A percentile compares a stretch with the other conserved stretches of the same genome.
These are phyloP conservation scores for Aphis gossypii DNA, from an alignment of 1,140 invertebrate species.

Conservation along the genomic window DNA sequence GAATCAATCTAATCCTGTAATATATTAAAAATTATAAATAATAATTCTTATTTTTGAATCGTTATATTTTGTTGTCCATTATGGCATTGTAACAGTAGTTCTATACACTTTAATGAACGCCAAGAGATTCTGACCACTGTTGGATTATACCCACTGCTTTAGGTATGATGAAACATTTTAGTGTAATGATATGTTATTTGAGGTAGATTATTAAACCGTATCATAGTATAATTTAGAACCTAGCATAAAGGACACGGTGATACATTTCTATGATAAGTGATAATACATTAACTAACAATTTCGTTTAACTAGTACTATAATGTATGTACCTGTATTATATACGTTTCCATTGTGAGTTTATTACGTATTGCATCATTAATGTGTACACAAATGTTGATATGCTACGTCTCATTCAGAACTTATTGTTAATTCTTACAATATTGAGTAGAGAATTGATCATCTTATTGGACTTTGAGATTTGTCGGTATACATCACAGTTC, in stretches of 20 bases:
- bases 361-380: not conserved
- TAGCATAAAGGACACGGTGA: not conserved
- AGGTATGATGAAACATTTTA: not conserved
- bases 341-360: not conserved
- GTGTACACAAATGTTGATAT: not conserved
- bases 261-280: not conserved
- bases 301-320: not conserved
- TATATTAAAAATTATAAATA: not conserved
- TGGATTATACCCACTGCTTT: not conserved
- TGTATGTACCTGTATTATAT: not conserved
- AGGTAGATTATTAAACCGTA: not conserved
- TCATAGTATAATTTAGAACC: not conserved
- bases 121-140: not conserved
- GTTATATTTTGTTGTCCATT: not conserved
- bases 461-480: not conserved
- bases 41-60: not conserved
- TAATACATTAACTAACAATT: constrained; percentile 3
- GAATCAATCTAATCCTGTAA: not conserved
- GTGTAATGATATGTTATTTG: not conserved
- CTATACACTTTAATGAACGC: not conserved
- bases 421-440: not conserved
- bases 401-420: not conserved
- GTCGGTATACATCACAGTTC: not conserved
- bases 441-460: not conserved
- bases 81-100: not conserved